These are phyloP conservation scores for Phaethornis superciliosus DNA, from an alignment of 2,113 vertebrate species.

Conservation along the genomic window DNA sequence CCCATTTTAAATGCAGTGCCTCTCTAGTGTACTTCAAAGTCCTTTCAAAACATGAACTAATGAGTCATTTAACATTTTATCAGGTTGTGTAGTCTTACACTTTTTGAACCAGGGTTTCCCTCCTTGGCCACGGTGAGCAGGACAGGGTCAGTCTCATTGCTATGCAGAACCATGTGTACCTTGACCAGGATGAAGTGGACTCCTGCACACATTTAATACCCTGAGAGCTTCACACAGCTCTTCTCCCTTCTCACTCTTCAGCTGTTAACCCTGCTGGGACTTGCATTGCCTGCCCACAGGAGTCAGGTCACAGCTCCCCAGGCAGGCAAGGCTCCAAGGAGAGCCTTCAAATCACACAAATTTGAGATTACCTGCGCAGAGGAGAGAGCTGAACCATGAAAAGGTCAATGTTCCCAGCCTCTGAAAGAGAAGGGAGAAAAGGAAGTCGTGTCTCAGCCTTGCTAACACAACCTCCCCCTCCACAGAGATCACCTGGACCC, in stretches of 20 bases:
- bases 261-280: background rate
- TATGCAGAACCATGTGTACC: background rate
- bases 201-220: background rate
- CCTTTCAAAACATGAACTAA: background rate
- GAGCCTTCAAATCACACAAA: background rate
- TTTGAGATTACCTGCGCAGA: background rate
- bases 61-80: background rate
- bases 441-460: background rate
- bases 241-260: background rate
- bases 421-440: rapidly evolving
- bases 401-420: background rate
- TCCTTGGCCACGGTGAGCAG: background rate
- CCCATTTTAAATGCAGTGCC: background rate
- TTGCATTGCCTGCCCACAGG: background rate
- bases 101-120: background rate
- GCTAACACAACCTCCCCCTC: background rate
- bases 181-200: background rate
- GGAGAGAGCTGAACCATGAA: background rate
- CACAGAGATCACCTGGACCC: background rate
- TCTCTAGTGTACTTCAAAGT: background rate
- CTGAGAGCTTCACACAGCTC: background rate
- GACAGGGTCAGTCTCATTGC: background rate
- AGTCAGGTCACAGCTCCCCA: rapidly evolving
- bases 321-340: too few species aligned
- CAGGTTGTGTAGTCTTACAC: background rate